phyloP scores from a whole-genome alignment of 2,113 vertebrate genomes.

The Acanthisitta chloris region DNA sequence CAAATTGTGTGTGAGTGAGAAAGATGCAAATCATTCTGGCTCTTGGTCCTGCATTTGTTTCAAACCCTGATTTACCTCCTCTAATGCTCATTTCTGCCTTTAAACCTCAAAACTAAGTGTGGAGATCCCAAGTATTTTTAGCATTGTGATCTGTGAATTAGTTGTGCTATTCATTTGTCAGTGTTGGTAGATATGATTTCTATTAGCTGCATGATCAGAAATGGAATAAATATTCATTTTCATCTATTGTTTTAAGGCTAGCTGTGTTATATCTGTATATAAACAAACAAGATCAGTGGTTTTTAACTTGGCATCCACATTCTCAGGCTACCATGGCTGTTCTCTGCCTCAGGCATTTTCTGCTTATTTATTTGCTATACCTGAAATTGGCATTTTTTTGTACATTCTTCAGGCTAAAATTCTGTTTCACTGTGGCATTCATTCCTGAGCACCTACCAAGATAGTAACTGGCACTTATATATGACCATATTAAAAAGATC shows the following conservation, averaged over 20 bases:
- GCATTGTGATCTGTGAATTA: slow-evolving; percentile 32
- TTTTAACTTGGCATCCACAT: neutral
- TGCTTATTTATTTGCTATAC: neutral
- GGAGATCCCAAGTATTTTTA: slow-evolving; percentile 7
- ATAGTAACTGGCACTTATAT: slow-evolving; percentile 66
- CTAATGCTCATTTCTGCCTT: neutral
- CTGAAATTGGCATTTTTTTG: neutral
- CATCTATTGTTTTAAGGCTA: slow-evolving; percentile 26
- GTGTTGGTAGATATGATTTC: slow-evolving; percentile 49
- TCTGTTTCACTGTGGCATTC: slow-evolving; percentile 38
- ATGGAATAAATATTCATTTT: slow-evolving; percentile 16
- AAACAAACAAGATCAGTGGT: slow-evolving; percentile 24
- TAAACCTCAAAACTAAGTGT: neutral
- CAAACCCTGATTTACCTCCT: neutral
- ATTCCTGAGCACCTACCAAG: slow-evolving; percentile 55
- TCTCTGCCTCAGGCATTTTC: neutral
- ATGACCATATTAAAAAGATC: slow-evolving; percentile 66
- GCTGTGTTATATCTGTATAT: no score
- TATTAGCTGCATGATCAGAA: slow-evolving; percentile 61
- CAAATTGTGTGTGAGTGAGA: neutral
- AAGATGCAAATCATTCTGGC: neutral
- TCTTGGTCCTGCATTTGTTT: neutral
- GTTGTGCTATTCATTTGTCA: slow-evolving; percentile 65
- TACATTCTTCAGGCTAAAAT: slow-evolving; percentile 6
- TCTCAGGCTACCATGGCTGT: neutral